Evolutionary conservation across 2,797 vertebrate species (phyloP), one percentile per base, ranked within the genome.

Genomic region (Platyrinchus mystaceus): DNA sequence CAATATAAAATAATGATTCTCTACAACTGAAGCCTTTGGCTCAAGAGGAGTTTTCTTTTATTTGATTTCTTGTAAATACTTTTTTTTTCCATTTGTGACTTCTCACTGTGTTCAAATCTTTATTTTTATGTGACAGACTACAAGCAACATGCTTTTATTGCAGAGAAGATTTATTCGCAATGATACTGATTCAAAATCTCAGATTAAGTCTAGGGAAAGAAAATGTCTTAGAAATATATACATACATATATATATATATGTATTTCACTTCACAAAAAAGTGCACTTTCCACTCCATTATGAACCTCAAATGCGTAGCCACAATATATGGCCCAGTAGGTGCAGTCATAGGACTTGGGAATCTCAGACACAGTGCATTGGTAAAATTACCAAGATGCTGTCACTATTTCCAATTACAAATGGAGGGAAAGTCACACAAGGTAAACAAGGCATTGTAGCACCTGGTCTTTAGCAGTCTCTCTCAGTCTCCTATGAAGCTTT

Each of bases 151-250:
- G 56, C 32, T 94, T 93, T 93, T 94, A 85, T 91, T 95, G 53
- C 23, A 80, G 64, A 62, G 69, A 84, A 75, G 24, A 91, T 89
- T 96, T 90, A 91, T 94, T 95, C 94, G 90, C 76, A 87, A 92
- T 76, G 28, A 82, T 94, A 84, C 64, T 84, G 76, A 85, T 88
- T 64, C 4, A 30, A 89, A 46, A 68, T 93, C 94, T 93, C 70
- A 80, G 58, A 90, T 93, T 90, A 93, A 60, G 37, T 96, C 94
- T 93, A 86, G 37, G 27, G 32, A 93, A 87, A 90, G 36, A 75
- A 95, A 95, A 58, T 62, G 78, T 39, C 56, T 91, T 93, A 82
- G 59, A 90, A 70, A 86, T 64, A 89, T 50, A 80, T 71, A 32
- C 36, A 47, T 50, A 28, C 22, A 32, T 30, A 4, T 30, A 39